Conservation (phyloP, 2,888 invertebrate genomes). For the Yponomeuta plumbellus region DNA sequence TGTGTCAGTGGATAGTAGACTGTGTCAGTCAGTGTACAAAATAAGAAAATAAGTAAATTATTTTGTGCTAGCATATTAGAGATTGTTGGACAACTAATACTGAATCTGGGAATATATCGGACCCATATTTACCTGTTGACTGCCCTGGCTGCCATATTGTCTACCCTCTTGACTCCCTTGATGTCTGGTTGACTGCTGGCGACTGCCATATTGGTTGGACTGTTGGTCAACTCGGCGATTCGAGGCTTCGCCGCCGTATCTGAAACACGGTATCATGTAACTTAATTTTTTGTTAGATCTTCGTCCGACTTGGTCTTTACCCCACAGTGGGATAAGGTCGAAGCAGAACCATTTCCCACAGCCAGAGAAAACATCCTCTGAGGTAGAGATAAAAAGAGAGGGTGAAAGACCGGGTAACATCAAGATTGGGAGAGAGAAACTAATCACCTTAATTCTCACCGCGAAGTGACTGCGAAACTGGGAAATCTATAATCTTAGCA, state of each 20-base stretch:
- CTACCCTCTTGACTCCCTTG: slow-evolving; percentile 21
- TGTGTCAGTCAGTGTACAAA: too few relatives aligned
- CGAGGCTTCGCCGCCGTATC: slow-evolving; percentile 11
- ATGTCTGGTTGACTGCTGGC: slow-evolving; percentile 14
- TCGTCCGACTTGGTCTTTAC: not conserved
- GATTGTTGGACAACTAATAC: too few relatives aligned
- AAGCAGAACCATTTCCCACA: too few relatives aligned
- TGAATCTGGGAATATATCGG: not conserved
- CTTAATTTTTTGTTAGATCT: not conserved
- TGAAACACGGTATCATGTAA: not conserved
- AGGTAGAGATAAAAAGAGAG: too few relatives aligned
- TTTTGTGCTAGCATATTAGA: too few relatives aligned
- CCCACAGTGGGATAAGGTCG: not conserved
- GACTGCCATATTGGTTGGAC: slow-evolving; percentile 15
- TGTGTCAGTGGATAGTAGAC: too few relatives aligned
- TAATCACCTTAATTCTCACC: too few relatives aligned
- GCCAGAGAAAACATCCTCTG: not conserved
- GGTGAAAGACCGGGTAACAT: too few relatives aligned
- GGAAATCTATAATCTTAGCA: too few relatives aligned
- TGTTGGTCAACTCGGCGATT: slow-evolving; percentile 9
- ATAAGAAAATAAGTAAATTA: too few relatives aligned
- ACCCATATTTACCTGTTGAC: not conserved
- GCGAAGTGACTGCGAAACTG: too few relatives aligned
- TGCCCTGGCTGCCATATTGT: slow-evolving; percentile 11
- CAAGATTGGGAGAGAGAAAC: too few relatives aligned